Percentiles rank a stretch among this genome's conserved stretches.
phyloP scores from a whole-genome alignment of 2,113 vertebrate genomes.

The Meriones unguiculatus region DNA sequence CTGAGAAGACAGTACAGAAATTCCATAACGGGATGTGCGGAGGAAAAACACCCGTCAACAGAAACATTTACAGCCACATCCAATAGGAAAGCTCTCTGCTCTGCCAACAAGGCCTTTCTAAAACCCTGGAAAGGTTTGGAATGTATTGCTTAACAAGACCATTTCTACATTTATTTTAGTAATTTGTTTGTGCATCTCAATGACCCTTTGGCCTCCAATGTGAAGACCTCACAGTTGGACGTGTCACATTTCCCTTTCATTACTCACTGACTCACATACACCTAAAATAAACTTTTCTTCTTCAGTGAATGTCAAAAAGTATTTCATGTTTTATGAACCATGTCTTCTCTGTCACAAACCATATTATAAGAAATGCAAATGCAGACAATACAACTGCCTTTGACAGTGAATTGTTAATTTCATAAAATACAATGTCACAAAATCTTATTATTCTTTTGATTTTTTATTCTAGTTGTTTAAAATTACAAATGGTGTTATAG shows the following conservation, averaged over 20 bases:
- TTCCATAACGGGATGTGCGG: not conserved
- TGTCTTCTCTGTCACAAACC: not conserved
- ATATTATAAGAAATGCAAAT: not conserved
- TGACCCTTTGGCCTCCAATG: slow-evolving; percentile 14
- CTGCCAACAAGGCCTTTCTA: slow-evolving; percentile 19
- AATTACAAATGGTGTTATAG: not conserved
- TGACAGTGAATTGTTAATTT: slow-evolving; percentile 4
- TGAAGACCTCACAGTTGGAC: not conserved
- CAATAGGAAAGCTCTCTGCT: not conserved
- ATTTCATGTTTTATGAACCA: not conserved
- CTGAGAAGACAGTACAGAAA: slow-evolving; percentile 49
- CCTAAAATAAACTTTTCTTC: not conserved
- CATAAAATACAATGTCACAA: slow-evolving; percentile 14
- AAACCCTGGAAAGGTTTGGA: not conserved
- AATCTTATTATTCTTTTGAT: not conserved
- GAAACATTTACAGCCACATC: not conserved
- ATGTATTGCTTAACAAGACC: not conserved
- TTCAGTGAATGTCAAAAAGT: slow-evolving; percentile 10
- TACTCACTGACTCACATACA: not conserved
- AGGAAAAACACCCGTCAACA: not conserved
- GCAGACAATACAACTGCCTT: not conserved
- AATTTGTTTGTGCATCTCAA: slow-evolving; percentile 23
- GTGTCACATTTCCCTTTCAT: not conserved
- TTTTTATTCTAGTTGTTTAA: not conserved
- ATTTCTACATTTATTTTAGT: not conserved